These are phyloP conservation scores for Manacus vitellinus DNA, from an alignment of 2,113 vertebrate species.

Conservation along the genomic window DNA sequence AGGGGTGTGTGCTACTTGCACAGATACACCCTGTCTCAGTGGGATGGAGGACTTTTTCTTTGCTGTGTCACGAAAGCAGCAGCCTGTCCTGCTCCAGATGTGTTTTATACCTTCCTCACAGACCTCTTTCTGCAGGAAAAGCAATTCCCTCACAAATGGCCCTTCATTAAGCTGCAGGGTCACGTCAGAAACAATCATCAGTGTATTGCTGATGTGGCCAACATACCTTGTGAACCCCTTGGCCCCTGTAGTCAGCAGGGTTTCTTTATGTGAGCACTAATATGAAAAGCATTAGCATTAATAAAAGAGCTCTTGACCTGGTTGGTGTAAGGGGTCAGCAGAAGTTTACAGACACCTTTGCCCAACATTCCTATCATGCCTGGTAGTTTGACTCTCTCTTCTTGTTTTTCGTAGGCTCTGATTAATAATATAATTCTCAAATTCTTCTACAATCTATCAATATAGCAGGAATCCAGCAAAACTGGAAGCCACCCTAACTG, in stretches of 20 bases:
- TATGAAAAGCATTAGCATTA: conserved; percentile 63
- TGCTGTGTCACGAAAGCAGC: neutral
- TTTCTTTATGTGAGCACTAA: conserved; percentile 50
- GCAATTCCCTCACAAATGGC: conserved; percentile 24
- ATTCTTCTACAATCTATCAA: neutral
- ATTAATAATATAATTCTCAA: neutral
- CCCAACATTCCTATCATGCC: conserved; percentile 44
- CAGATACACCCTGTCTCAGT: rapidly evolving
- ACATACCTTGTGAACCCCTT: neutral
- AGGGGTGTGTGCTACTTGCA: neutral
- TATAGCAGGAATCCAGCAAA: neutral
- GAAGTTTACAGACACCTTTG: conserved; percentile 66
- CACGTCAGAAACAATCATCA: conserved; percentile 39
- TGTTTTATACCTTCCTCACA: neutral
- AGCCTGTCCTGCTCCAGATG: neutral
- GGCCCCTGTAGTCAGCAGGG: conserved; percentile 50
- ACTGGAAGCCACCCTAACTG: neutral
- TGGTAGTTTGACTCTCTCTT: neutral
- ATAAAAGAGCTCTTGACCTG: conserved; percentile 44
- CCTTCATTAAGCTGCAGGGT: conserved; percentile 47
- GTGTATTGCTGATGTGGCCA: conserved; percentile 18
- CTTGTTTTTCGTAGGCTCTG: conserved; percentile 16
- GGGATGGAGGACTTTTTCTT: neutral
- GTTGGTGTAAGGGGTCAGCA: conserved; percentile 38
- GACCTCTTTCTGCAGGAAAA: neutral